A percentile compares a stretch with the other conserved stretches of the same genome.
These are phyloP conservation scores for Bactericera cockerelli DNA, from an alignment of 1,140 invertebrate species.

Conservation along the genomic window DNA sequence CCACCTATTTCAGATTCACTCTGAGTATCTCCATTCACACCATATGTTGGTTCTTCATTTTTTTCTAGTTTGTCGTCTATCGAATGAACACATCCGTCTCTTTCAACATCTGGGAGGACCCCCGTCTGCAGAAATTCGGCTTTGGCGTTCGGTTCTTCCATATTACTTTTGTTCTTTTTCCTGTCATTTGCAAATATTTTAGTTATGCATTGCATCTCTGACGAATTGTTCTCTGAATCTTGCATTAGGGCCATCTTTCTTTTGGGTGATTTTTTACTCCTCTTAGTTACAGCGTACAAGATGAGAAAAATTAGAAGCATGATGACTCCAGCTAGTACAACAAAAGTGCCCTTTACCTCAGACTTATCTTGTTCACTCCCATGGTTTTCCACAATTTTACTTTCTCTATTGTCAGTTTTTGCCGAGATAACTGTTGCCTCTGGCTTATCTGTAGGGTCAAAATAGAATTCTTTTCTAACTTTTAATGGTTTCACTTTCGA, in stretches of 20 bases:
- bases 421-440: not conserved
- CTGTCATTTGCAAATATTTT: not conserved
- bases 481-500: not conserved
- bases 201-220: not conserved
- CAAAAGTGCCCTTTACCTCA: not conserved
- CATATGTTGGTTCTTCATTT: not conserved
- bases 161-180: not conserved
- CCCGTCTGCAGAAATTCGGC: not conserved
- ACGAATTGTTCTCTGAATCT: not conserved
- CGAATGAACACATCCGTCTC: not conserved
- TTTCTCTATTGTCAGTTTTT: not conserved
- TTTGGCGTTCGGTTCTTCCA: not conserved
- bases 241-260: not conserved
- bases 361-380: not conserved
- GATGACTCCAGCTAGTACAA: not conserved
- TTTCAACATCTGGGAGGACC: not conserved
- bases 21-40: too few species aligned
- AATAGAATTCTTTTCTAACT: not conserved
- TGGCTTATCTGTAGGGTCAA: not conserved
- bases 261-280: not conserved
- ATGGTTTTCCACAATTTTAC: not conserved
- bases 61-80: not conserved
- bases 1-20: not conserved
- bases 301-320: not conserved
- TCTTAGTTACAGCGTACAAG: not conserved